Percentiles rank a stretch among this genome's conserved stretches.
phyloP scores from a whole-genome alignment of 2,797 vertebrate species.

The Gymnopithys bicolor region DNA sequence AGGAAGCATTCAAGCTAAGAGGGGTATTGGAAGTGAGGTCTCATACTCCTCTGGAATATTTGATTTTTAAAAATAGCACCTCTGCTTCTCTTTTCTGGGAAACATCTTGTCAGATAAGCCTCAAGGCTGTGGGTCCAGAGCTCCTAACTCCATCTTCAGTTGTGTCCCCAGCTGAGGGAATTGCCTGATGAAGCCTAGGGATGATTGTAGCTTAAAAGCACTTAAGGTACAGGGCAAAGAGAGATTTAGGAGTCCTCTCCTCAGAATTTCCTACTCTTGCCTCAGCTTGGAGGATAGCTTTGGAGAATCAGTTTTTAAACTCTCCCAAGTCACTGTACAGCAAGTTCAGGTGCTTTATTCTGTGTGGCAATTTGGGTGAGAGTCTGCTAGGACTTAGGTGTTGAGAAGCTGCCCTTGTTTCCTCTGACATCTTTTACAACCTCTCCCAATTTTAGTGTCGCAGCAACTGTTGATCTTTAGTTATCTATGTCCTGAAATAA shows the following conservation, averaged over 20 bases:
- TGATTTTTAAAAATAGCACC: background rate
- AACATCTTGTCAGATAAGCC: background rate
- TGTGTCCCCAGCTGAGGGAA: background rate
- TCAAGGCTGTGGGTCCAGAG: background rate
- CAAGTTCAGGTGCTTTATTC: background rate
- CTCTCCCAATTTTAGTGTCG: background rate
- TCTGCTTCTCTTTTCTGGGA: background rate
- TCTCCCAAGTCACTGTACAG: background rate
- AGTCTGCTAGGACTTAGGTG: background rate
- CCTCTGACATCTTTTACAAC: background rate
- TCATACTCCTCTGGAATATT: background rate
- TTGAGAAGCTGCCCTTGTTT: background rate
- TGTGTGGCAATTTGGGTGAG: background rate
- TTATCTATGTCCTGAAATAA: background rate
- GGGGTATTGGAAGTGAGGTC: rapidly evolving
- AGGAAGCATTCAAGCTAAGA: background rate
- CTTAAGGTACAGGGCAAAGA: background rate
- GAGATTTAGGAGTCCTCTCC: background rate
- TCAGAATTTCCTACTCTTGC: background rate
- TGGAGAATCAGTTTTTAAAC: background rate
- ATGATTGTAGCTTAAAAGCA: background rate
- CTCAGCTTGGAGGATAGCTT: background rate
- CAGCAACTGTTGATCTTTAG: background rate
- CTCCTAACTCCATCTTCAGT: background rate
- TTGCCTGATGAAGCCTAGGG: background rate